phyloP scores from a whole-genome alignment of 2,888 invertebrate genomes.

The Acleris sparsana region DNA sequence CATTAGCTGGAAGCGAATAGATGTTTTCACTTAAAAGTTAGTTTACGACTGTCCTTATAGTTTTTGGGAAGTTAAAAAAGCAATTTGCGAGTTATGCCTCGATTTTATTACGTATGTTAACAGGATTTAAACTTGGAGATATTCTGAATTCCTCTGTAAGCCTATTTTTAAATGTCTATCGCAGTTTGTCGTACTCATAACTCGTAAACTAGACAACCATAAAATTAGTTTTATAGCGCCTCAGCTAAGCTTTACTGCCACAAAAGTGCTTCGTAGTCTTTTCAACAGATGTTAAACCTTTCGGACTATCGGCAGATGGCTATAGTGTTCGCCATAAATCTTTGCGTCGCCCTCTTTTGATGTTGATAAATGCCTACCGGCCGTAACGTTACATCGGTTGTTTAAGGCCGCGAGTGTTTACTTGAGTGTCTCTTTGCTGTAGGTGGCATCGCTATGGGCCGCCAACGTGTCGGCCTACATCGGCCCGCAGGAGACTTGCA shows the following conservation, averaged over 20 bases:
- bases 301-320: constrained; percentile 38
- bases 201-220: constrained; percentile 51
- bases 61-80: constrained; percentile 9
- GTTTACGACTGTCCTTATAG: constrained; percentile 8
- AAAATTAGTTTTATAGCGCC: constrained; percentile 48
- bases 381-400: constrained; percentile 22
- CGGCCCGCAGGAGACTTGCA: constrained; percentile 92
- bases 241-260: constrained; percentile 43
- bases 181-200: constrained; percentile 46
- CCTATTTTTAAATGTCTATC: constrained; percentile 52
- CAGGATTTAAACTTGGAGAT: neutral
- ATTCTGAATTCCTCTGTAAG: constrained; percentile 1
- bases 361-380: constrained; percentile 25
- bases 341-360: constrained; percentile 33
- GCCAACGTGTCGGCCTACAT: constrained; percentile 94
- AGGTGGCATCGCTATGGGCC: constrained; percentile 93
- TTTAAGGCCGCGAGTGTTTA: constrained; percentile 16
- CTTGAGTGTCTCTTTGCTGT: constrained; percentile 32
- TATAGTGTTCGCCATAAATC: constrained; percentile 24
- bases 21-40: constrained; percentile 18
- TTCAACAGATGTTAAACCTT: constrained; percentile 41
- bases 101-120: neutral
- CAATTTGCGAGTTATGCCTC: neutral
- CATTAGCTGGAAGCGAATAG: constrained; percentile 8
- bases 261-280: constrained; percentile 39